Percentiles rank a stretch among this genome's conserved stretches.
Conservation (phyloP, 1,140 invertebrate species). For the Drosophila bipectinata region DNA sequence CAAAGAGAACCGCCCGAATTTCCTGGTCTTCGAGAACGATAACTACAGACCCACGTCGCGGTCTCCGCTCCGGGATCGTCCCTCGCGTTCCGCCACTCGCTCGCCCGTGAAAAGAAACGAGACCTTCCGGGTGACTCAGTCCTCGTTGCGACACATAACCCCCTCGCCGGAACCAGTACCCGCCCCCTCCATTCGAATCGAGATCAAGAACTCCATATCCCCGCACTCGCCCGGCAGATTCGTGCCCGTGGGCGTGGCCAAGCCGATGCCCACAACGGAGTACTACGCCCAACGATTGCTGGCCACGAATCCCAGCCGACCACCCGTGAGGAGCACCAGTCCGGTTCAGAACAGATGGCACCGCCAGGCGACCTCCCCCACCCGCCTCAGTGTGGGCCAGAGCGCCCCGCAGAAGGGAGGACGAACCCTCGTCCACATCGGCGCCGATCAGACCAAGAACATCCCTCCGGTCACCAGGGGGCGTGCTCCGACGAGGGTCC, state of each 20-base stretch:
- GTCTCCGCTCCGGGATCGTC: conserved; percentile 69
- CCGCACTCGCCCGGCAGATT: conserved; percentile 72
- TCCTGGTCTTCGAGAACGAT: conserved; percentile 78
- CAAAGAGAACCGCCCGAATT: conserved; percentile 78
- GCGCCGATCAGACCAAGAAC: conserved; percentile 48
- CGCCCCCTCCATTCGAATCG: conserved; percentile 71
- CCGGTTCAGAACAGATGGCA: conserved; percentile 30
- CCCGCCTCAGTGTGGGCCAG: conserved; percentile 17
- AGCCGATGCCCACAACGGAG: conserved; percentile 75
- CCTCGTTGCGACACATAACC: conserved; percentile 39
- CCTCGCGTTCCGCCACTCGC: conserved; percentile 65
- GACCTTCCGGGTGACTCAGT: conserved; percentile 70
- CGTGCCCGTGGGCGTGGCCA: conserved; percentile 79
- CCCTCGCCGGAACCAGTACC: conserved; percentile 44
- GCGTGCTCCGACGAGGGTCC: conserved; percentile 61
- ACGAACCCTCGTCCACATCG: conserved; percentile 73
- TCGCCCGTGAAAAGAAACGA: conserved; percentile 82
- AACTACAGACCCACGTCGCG: conserved; percentile 79
- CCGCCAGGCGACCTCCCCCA: conserved; percentile 44
- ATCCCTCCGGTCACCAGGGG: conserved; percentile 39
- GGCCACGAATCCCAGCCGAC: conserved; percentile 20
- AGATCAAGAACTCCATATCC: conserved; percentile 80
- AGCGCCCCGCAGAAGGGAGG: conserved; percentile 35
- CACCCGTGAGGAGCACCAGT: conserved; percentile 7
- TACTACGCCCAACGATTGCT: conserved; percentile 63